Conservation (phyloP, 2,113 vertebrate genomes). For the Sylvilagus bachmani region DNA sequence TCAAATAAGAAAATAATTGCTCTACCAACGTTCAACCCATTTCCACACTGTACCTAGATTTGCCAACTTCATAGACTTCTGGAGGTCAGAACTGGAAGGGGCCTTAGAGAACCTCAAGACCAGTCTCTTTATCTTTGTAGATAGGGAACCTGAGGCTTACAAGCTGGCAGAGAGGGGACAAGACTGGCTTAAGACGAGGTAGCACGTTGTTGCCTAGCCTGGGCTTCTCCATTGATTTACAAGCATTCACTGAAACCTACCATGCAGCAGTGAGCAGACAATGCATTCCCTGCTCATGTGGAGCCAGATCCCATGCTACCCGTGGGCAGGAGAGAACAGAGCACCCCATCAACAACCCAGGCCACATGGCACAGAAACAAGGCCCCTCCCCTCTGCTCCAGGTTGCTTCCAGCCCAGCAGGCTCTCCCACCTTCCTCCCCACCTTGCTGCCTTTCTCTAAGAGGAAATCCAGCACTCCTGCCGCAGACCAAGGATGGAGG, state of each 20-base stretch:
- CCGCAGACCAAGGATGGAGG: neutral
- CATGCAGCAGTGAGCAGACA: neutral
- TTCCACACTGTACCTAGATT: neutral
- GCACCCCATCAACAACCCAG: neutral
- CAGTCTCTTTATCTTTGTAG: neutral
- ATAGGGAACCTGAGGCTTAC: neutral
- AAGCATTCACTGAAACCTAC: neutral
- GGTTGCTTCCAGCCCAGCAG: neutral
- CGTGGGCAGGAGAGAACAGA: neutral
- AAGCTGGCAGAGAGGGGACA: fast-evolving
- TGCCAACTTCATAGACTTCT: neutral
- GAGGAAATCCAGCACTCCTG: neutral
- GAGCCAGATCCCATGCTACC: neutral
- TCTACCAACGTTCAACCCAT: neutral
- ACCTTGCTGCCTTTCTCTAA: neutral
- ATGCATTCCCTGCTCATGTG: neutral
- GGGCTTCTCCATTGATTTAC: neutral
- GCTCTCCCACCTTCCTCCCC: neutral
- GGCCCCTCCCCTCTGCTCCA: neutral
- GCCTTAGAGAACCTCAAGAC: neutral
- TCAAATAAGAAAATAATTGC: neutral
- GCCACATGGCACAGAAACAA: neutral
- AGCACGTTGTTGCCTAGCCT: neutral
- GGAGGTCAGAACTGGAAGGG: neutral
- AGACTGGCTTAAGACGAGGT: neutral